Percentiles rank a stretch among this genome's conserved stretches.
Evolutionary conservation across 2,797 vertebrate species (phyloP).

Genomic region (Manis crassicaudata): DNA sequence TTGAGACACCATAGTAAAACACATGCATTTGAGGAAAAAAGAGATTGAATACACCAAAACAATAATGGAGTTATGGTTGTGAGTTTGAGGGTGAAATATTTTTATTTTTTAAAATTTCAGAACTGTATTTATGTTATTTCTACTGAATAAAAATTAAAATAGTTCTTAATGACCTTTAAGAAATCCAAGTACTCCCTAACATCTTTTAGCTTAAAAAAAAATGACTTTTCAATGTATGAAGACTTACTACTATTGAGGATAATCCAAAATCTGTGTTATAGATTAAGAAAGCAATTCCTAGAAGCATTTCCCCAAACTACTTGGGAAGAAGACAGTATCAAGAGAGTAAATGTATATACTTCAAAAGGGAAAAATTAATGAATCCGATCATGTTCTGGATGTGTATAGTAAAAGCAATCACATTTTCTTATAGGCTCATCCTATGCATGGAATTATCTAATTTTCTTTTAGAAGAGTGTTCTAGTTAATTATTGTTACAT

Average conservation of each 20-base stretch:
- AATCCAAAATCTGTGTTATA: conserved; percentile 30
- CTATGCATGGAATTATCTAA: not conserved
- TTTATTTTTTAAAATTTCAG: conserved; percentile 20
- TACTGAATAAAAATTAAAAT: not conserved
- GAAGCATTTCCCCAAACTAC: conserved; percentile 19
- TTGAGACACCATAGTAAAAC: not conserved
- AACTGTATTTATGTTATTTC: not conserved
- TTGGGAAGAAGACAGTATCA: conserved; percentile 1
- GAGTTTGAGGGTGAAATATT: conserved; percentile 16
- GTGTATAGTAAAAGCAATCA: conserved; percentile 35
- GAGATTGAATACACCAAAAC: not conserved
- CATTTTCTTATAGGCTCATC: conserved; percentile 48
- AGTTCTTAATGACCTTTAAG: conserved; percentile 23
- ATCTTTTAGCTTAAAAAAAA: conserved; percentile 4
- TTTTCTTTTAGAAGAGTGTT: conserved; percentile 31
- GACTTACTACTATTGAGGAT: not conserved
- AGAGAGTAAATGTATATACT: not conserved
- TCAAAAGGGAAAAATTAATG: not conserved
- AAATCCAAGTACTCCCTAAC: not conserved
- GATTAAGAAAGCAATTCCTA: conserved; percentile 40
- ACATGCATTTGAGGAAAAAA: not conserved
- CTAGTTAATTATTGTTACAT: not conserved
- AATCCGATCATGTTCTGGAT: not conserved
- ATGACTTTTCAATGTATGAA: not conserved
- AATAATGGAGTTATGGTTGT: not conserved